Base-by-base conservation (phyloP, 2,888 invertebrate species). In the Microplitis deprimator region DNA sequence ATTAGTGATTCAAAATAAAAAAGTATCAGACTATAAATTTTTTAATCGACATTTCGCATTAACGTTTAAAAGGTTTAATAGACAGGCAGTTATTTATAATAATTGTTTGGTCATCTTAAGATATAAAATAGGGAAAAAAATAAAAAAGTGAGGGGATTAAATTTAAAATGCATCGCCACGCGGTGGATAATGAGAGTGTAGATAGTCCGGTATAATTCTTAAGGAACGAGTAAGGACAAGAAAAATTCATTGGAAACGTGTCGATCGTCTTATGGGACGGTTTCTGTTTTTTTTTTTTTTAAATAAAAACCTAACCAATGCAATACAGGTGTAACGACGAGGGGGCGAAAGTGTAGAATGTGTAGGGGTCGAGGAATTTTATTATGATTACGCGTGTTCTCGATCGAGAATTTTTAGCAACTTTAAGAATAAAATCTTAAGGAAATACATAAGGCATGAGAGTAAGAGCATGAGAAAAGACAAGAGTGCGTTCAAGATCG, bases 391-490 rank as follows among this genome's bases (percentile, higher is more conserved):
- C 72, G 72, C 72, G 39, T 16, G 59, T 73, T 69, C n/a, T 61
- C 67, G 65, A 67, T 68, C 65, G 64, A 68, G 65, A 79, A 79
- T 80, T 79, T 82, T 80, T 78, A 81, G 73, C 77, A 81, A 80
- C 76, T 78, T 82, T 80, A 77, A 75, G 79, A 79, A 82, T 81
- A 80, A 81, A 82, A 82, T 82, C 80, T 79, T 79, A 80, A 77
- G 71, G 78, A 82, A 82, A 81, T 82, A 79, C 81, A 81, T 82
- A 82, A 82, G 76, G 79, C 81, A 82, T 81, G 80, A 82, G 79
- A 77, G 38, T 50, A 50, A 13, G 50, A 13, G 50, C 50, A 50
- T 50, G 41, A 70, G 60, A 60, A 69, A 50, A 41, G 71, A 79
- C 77, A 73, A 39, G 60, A 68, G 69, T 40, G 17, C 70, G 64